Evolutionary conservation across 2,797 vertebrate genomes (phyloP), one percentile per base, ranked within the genome.

Genomic region (Coendou prehensilis): DNA sequence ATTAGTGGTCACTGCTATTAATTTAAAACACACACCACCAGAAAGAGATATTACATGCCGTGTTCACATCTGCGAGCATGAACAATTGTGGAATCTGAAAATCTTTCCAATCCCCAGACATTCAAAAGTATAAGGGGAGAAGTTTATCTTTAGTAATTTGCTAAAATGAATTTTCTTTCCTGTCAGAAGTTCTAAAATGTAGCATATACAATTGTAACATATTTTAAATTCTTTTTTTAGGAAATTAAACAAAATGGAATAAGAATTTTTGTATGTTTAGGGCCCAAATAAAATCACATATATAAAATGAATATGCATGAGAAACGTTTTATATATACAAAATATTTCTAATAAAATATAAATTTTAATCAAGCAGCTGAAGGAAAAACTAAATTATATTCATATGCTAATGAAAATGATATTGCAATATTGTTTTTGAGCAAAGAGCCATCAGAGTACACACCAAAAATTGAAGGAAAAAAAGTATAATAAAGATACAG

Each of bases 321-420:
- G 22, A 63, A 54, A 71, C 47, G 0, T 85, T 81, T 73, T 64
- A 64, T 20, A 10, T 4, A 22, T 50, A 2, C 33, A 59, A 78
- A 85, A n/a, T 67, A 81, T 63, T 94, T 73, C 61, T 67, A 87
- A 83, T 54, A 78, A 92, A 88, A 86, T 59, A 28, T 50, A 88
- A 84, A 41, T 52, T 89, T 84, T 87, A 37, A 69, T 76, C 22
- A n/a, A 23, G 1, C 11, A 83, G 15, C 50, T 76, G 13, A 13
- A 87, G 45, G 22, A 33, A 47, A 89, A 89, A 33, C 17, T 56
- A 13, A 64, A 57, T 80, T 91, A 22, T 64, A 57, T 89, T 92
- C 79, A 11, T 64, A 61, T 33, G 61, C 94, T 18, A 89, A 26
- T 33, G 57, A 45, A 93, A 95, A 94, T 56, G 6, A 59, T 56